These are phyloP conservation scores for Dexiosoma caninum DNA, from an alignment of 2,888 invertebrate species.

Conservation along the genomic window DNA sequence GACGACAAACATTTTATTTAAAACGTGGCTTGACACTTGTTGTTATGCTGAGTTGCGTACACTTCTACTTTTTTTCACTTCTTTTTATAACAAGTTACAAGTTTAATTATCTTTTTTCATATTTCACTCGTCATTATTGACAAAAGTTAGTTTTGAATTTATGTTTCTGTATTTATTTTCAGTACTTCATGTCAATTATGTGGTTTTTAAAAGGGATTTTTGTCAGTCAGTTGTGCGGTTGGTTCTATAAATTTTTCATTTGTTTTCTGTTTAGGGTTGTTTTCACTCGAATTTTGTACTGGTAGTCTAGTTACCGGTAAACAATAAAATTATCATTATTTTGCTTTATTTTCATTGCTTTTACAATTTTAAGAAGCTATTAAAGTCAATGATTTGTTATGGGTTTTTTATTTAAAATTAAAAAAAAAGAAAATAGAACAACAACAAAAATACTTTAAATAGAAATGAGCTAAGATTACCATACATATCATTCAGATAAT, in stretches of 20 bases:
- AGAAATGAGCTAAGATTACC: too few relatives aligned
- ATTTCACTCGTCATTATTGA: not conserved
- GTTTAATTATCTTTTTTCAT: not conserved
- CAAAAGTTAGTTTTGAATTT: not conserved
- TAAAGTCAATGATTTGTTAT: constrained; percentile 41
- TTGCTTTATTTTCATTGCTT: constrained; percentile 1
- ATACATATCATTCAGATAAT: too few relatives aligned
- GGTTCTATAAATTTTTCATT: not conserved
- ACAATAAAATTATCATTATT: constrained; percentile 27
- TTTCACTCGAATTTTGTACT: not conserved
- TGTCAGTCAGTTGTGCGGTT: not conserved
- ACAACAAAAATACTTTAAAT: too few relatives aligned
- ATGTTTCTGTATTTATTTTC: not conserved
- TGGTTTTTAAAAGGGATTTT: not conserved
- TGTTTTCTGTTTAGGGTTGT: constrained; percentile 31
- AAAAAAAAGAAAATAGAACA: not conserved
- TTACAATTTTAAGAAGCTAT: constrained; percentile 33
- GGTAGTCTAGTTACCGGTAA: constrained; percentile 49
- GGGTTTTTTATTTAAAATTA: too few relatives aligned
- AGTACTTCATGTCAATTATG: not conserved
- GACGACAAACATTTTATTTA: constrained; percentile 15
- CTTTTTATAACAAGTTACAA: not conserved
- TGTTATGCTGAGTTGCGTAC: constrained; percentile 44
- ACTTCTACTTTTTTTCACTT: not conserved
- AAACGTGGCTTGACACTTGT: constrained; percentile 52